Conservation (phyloP, 2,888 invertebrate species). For the Arrhopalites spinosus region DNA sequence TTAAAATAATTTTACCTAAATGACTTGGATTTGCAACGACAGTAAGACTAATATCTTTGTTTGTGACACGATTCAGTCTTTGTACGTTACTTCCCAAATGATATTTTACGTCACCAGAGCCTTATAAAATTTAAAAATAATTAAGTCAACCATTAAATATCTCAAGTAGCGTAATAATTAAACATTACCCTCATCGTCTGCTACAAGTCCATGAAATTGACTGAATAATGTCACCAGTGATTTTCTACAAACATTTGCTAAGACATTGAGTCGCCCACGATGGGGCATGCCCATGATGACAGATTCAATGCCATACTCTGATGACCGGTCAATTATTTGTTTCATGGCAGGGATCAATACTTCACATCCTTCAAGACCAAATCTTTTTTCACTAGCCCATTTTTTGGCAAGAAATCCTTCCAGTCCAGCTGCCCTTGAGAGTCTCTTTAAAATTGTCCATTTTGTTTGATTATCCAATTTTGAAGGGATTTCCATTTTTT, state of each 20-base stretch:
- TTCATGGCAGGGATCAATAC: slow-evolving; percentile 99
- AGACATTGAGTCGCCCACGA: slow-evolving; percentile 82
- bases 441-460: slow-evolving; percentile 87
- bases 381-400: slow-evolving; percentile 97
- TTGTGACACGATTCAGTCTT: slow-evolving; percentile 87
- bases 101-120: too few relatives aligned
- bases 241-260: slow-evolving; percentile 90
- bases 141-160: too few relatives aligned
- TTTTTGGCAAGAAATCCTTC: slow-evolving; percentile 98
- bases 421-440: slow-evolving; percentile 91
- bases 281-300: slow-evolving; percentile 94
- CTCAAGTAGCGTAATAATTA: too few relatives aligned
- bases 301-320: slow-evolving; percentile 92
- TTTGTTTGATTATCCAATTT: slow-evolving; percentile 88
- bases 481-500: slow-evolving; percentile 94
- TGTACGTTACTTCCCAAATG: slow-evolving; percentile 89
- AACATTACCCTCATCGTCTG: slow-evolving; percentile 86
- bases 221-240: slow-evolving; percentile 87
- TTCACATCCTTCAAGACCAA: slow-evolving; percentile 98
- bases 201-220: slow-evolving; percentile 90
- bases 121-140: too few relatives aligned
- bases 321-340: slow-evolving; percentile 94
- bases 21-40: slow-evolving; percentile 92
- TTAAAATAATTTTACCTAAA: slow-evolving; percentile 62
- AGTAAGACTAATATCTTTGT: slow-evolving; percentile 86